Conservation (phyloP, 2,113 vertebrate species). For the Myotis lucifugus region DNA sequence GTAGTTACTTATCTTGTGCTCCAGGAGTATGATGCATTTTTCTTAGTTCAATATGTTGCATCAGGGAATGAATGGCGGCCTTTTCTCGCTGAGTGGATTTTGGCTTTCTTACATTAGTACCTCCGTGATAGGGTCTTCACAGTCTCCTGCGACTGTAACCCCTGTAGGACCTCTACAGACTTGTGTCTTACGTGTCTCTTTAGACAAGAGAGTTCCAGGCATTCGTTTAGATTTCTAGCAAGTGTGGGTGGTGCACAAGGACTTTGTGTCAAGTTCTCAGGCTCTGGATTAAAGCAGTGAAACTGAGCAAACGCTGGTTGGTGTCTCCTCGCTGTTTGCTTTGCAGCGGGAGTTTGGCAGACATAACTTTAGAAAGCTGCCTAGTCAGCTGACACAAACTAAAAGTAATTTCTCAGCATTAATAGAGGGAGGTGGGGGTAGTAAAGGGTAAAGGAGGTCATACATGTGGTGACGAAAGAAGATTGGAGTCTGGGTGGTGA, state of each 20-base stretch:
- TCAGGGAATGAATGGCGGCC: not conserved
- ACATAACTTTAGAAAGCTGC: not conserved
- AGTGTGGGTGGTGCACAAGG: not conserved
- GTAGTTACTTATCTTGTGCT: not conserved
- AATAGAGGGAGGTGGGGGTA: fast-evolving
- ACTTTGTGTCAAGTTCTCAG: not conserved
- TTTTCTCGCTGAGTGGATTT: not conserved
- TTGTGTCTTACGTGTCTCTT: not conserved
- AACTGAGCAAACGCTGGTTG: not conserved
- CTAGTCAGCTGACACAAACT: not conserved
- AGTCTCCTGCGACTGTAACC: not conserved
- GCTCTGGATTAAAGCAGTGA: not conserved
- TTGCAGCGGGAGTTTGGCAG: not conserved
- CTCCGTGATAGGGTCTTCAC: not conserved
- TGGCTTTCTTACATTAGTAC: not conserved
- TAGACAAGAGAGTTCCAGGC: not conserved
- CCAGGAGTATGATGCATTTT: not conserved
- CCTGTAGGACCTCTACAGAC: fast-evolving
- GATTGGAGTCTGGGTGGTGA: not conserved
- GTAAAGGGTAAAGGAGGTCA: no score
- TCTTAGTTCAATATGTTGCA: not conserved
- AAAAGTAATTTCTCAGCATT: not conserved
- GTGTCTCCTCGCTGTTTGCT: not conserved
- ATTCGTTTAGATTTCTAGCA: not conserved
- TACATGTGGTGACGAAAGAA: fast-evolving